Percentiles rank a stretch among this genome's conserved stretches.
Conservation (phyloP, 2,888 invertebrate species). For the Ischnura elegans region DNA sequence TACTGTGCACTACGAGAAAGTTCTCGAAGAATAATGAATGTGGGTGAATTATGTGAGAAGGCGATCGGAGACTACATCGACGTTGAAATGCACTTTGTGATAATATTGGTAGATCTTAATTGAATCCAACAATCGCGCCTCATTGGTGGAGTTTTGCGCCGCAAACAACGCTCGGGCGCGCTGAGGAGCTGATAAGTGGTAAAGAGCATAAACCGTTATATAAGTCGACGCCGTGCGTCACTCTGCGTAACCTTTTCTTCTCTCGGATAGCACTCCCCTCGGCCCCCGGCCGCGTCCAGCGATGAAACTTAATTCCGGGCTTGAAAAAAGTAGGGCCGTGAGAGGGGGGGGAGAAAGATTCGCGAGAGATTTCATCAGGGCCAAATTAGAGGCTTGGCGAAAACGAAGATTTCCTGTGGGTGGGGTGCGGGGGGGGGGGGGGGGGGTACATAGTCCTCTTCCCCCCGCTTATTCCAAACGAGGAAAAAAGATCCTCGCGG, state of each 20-base stretch:
- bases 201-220: neutral
- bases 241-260: neutral
- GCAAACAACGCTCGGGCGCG: neutral
- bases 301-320: neutral
- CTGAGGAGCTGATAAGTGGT: neutral
- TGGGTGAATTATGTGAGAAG: neutral
- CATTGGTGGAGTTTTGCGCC: neutral
- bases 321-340: neutral
- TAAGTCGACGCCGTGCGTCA: neutral
- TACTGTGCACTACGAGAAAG: neutral
- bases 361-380: neutral
- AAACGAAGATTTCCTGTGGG: neutral
- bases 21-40: neutral
- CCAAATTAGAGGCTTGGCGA: neutral
- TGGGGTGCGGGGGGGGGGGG: neutral
- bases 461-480: neutral
- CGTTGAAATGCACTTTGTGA: neutral
- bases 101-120: neutral
- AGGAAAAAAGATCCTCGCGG: neutral
- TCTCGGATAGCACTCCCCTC: neutral
- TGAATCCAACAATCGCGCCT: neutral
- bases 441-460: neutral
- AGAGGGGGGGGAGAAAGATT: neutral
- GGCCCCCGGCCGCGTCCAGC: neutral
- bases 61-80: neutral